Base-by-base conservation (phyloP, 1,140 invertebrate genomes). In the Conus ventricosus region DNA sequence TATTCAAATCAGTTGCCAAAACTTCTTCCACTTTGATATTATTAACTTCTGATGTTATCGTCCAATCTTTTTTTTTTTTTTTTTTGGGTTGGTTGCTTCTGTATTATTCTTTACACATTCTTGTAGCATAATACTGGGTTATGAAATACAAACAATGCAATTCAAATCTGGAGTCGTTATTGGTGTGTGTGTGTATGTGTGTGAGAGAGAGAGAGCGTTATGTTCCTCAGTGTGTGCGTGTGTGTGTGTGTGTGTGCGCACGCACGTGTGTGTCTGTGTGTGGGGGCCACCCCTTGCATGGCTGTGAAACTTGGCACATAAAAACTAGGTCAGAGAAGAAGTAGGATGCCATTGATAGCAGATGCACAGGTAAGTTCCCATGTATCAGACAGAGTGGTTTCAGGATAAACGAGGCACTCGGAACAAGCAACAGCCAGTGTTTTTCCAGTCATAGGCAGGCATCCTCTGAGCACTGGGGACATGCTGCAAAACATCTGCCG, bases 1-100 rank as follows among this genome's bases (percentile, higher is more conserved):
- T 71, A 71, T 71, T 71, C 67, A 71, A 71, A 71, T 71, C 67
- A 71, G 67, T 71, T 71, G 67, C 67, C 67, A 71, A 71, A 71
- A 71, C 20, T 20, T 71, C 67, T 71, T 71, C 23, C 17, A 71
- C 7, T 71, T 71, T 10, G 67, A 60, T 60, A 60, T 60, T 60
- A 60, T 39, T 39, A 39, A 39, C 57, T 60, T 60, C 57, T 60
- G 57, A 60, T 60, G 15, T 60, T 39, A 39, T 39, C 39, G 39
- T 39, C 39, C 39, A 1, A 1, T 39, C 3, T 39, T 63, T 63
- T 13, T 13, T 63, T 11, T 63, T 63, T 11, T 13, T 63, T 13
- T 1, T 63, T 13, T 1, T 63, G 1, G 60, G 10, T 11, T 63
- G 60, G 60, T 23, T 20, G 67, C 67, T 20, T 71, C 11, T 71